phyloP scores from a whole-genome alignment of 2,113 vertebrate species.

The Phycodurus eques region DNA sequence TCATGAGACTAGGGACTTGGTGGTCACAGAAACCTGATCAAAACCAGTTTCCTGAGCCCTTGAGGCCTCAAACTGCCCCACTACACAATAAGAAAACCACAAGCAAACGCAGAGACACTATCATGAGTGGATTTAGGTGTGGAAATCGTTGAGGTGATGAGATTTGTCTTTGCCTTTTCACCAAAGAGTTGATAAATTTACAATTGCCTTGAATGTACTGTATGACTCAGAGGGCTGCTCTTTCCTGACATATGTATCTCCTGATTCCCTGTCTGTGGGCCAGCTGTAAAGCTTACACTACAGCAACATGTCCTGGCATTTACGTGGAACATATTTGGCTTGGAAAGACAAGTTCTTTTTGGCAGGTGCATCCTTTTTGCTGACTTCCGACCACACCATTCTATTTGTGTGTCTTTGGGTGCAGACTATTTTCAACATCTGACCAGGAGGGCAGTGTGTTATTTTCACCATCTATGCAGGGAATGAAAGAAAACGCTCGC shows the following conservation, averaged over 20 bases:
- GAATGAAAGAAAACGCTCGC: constrained; percentile 70
- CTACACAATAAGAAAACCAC: constrained; percentile 8
- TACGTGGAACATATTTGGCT: constrained; percentile 50
- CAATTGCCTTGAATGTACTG: neutral
- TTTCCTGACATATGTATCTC: neutral
- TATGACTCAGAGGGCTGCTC: neutral
- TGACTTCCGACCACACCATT: constrained; percentile 70
- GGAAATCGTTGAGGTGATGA: neutral
- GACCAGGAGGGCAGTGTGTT: constrained; percentile 77
- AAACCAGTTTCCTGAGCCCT: constrained; percentile 53
- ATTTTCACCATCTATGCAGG: constrained; percentile 90
- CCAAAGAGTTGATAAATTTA: neutral
- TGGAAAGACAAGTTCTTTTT: constrained; percentile 49
- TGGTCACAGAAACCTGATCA: constrained; percentile 53
- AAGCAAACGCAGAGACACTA: neutral
- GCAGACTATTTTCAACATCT: constrained; percentile 79
- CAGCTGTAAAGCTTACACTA: constrained; percentile 5
- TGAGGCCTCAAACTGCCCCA: constrained; percentile 5
- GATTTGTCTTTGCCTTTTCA: neutral
- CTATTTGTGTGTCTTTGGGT: constrained; percentile 64
- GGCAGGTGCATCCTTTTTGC: constrained; percentile 61
- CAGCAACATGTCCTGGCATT: constrained; percentile 45
- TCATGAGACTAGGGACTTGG: constrained; percentile 44
- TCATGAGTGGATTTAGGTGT: neutral
- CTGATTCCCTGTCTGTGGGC: constrained; percentile 8